Evolutionary conservation across 1,140 invertebrate species (phyloP), one percentile per base, ranked within the genome.

Genomic region (Maconellicoccus hirsutus): DNA sequence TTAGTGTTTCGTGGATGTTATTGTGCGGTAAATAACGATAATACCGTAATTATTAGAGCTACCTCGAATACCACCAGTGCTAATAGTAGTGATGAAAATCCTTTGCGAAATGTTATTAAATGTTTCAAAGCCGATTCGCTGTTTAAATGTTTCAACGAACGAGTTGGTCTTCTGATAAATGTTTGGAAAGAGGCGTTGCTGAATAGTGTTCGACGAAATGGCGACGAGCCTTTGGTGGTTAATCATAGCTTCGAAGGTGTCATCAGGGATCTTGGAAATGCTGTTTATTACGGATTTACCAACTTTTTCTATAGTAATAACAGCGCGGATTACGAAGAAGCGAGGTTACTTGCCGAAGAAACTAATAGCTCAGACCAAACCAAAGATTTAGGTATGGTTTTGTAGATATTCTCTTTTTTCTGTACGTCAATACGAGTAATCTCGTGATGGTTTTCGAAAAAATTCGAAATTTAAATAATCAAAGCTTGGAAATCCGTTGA

Each of bases 21-120:
- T 26, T 23, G 61, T 66, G 61, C 61, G 61, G 61, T 66, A 26
- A 66, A 66, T 66, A 66, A 66, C 61, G 25, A 66, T 26, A 66
- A 66, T 26, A 66, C 61, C 10, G 21, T 26, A 25, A 26, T 66
- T 25, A 22, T 26, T 66, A 26, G 61, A 23, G 61, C 61, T 23
- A 22, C 4, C n/a, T 8, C 61, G 19, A 66, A 10, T 12, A 66
- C 19, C 1, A 66, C 61, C 61, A 26, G 22, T 25, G 22, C 61
- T 4, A 26, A 22, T 26, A 14, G 10, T 26, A 19, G 25, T 26
- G 61, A 26, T 6, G 61, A 19, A 10, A 66, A 66, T 66, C 61
- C 61, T 23, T 25, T 66, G 22, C 21, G 61, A 66, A 25, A 66
- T 66, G 25, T 66, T 12, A 25, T 66, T 4, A 12, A 26, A 8